These are phyloP conservation scores for Terrapene triunguis DNA, from an alignment of 2,113 vertebrate species.

Conservation along the genomic window DNA sequence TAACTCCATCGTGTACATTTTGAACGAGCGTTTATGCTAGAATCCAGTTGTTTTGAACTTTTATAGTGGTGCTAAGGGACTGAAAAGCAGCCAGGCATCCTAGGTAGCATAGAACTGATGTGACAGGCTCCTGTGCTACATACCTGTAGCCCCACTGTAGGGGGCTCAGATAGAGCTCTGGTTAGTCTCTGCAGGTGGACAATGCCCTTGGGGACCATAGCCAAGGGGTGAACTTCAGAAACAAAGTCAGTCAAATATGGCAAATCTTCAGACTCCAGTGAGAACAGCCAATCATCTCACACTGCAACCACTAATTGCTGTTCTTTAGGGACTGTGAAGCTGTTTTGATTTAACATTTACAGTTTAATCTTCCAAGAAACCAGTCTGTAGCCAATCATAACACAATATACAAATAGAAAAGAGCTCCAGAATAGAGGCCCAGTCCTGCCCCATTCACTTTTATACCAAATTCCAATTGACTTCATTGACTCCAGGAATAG, in stretches of 20 bases:
- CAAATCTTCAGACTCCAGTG: background rate
- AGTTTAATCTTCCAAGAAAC: accelerated
- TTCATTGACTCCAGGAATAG: background rate
- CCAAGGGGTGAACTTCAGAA: background rate
- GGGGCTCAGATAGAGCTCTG: background rate
- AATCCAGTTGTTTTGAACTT: background rate
- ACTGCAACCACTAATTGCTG: background rate
- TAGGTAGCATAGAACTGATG: background rate
- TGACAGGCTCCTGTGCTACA: background rate
- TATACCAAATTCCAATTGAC: background rate
- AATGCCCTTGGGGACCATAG: background rate
- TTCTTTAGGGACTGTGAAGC: accelerated
- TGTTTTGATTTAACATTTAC: background rate
- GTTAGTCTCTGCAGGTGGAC: background rate
- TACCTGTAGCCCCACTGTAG: background rate
- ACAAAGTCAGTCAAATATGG: background rate
- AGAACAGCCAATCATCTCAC: background rate
- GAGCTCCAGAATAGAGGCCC: background rate
- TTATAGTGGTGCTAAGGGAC: background rate
- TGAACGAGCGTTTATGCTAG: background rate
- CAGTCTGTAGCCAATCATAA: background rate
- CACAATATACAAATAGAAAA: background rate
- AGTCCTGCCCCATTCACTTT: background rate
- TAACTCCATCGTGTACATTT: background rate
- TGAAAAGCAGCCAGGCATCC: background rate